Percentiles rank a stretch among this genome's conserved stretches.
Conservation (phyloP, 2,797 vertebrate genomes). For the Myotis vivesi region DNA sequence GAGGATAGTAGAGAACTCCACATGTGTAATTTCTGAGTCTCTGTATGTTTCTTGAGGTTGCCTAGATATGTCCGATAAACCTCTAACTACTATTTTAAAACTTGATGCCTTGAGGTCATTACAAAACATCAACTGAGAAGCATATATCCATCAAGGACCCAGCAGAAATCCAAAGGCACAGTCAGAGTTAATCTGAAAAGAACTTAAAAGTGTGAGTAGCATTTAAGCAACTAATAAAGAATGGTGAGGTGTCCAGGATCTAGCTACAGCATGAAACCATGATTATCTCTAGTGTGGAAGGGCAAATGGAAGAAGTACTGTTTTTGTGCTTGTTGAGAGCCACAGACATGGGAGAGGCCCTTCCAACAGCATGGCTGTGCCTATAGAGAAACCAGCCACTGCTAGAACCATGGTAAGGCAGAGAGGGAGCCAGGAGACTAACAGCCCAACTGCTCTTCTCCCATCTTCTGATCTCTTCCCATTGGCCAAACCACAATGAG, state of each 20-base stretch:
- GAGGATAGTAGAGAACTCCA: not conserved
- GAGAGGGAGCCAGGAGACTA: not conserved
- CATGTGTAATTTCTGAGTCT: not conserved
- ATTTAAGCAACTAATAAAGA: not conserved
- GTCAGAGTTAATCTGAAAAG: not conserved
- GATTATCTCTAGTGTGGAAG: not conserved
- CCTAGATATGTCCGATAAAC: not conserved
- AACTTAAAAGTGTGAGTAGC: not conserved
- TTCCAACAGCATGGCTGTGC: not conserved
- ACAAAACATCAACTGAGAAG: not conserved
- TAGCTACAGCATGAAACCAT: not conserved
- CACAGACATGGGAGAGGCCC: no score
- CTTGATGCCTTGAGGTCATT: not conserved
- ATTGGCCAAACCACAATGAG: not conserved
- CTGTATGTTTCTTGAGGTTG: not conserved
- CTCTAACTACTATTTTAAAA: constrained; percentile 18
- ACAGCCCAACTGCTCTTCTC: not conserved
- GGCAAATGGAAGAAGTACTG: not conserved
- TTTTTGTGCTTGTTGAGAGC: not conserved
- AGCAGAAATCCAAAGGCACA: not conserved
- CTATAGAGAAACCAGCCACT: not conserved
- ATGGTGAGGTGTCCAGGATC: not conserved
- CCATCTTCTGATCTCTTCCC: not conserved
- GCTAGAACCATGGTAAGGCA: not conserved
- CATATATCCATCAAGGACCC: not conserved